Base-by-base conservation (phyloP, 2,888 invertebrate species). In the Oscheius sp. region DNA sequence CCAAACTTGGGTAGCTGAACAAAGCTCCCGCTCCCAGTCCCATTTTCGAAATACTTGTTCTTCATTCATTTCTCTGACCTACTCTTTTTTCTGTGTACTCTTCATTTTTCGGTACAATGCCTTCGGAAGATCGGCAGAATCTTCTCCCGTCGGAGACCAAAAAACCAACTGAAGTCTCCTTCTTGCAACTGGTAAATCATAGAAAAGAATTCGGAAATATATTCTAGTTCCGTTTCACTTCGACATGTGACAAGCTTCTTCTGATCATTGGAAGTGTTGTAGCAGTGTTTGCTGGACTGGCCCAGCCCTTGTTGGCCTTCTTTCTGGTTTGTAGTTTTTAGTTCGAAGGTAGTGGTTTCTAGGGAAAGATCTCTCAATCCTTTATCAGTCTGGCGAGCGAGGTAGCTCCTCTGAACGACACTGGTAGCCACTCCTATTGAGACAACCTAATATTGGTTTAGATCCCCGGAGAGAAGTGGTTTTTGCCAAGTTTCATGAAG, bases 381-480 rank as follows among this genome's bases (percentile, higher is more conserved):
- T 53, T 53, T 10, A 53, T 53, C 3, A 53, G 29, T 21, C 10
- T 78, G 79, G 71, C 76, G 3, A 53, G 10, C n/a, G 29, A 53
- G 53, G 53, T 29, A 7, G n/a, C 29, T 13, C n/a, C n/a, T 7
- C 29, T 29, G n/a, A 53, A 21, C n/a, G 53, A 53, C n/a, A 53
- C n/a, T 7, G 53, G 29, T 53, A 13, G n/a, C 10, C 29, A 9
- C 29, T 42, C 42, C 42, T 42, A 3, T 42, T 7, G 7, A 42
- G 21, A 21, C 21, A 42, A 42, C 42, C 7, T 5, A 42, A 42
- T 5, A 5, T 42, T 42, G 42, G 4, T 42, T 42, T 5, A 42
- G 42, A 42, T 42, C 42, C 42, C 42, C 42, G 42, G 7, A 42
- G 42, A 42, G 42, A 42, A 42, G 42, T 42, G 42, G 7, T 42